A percentile compares a stretch with the other conserved stretches of the same genome.
Evolutionary conservation across 2,888 invertebrate genomes (phyloP).

Genomic region (Chrysolina oricalcia): DNA sequence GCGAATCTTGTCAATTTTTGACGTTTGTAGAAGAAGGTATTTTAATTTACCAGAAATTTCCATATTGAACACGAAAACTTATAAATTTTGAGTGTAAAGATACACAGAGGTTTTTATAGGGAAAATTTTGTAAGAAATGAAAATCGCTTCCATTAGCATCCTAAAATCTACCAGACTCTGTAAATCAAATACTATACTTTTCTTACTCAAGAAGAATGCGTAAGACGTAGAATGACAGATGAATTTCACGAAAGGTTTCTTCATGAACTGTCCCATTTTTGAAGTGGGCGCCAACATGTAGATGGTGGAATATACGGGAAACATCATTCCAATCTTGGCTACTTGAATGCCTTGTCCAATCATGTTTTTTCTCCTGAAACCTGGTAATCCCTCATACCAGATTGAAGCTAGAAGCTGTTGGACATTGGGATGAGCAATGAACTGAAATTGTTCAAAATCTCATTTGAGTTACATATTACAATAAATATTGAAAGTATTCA

Average conservation of each 20-base stretch:
- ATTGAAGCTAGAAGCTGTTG: conserved; percentile 93
- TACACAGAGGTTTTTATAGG: no score
- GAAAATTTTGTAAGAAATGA: no score
- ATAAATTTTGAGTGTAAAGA: no score
- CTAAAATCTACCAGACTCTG: neutral
- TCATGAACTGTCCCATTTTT: conserved; percentile 90
- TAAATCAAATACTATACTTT: no score
- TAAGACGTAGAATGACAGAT: conserved; percentile 98
- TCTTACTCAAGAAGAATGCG: conserved; percentile 94
- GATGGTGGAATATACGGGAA: conserved; percentile 92
- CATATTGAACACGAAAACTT: no score
- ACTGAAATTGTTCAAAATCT: conserved; percentile 48
- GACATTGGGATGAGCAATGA: conserved; percentile 89
- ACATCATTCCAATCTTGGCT: conserved; percentile 87
- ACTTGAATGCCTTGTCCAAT: conserved; percentile 90
- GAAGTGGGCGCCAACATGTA: conserved; percentile 95
- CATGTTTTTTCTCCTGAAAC: conserved; percentile 94
- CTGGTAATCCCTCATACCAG: conserved; percentile 97
- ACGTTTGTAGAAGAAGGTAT: no score
- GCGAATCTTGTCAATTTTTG: no score
- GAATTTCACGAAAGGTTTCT: conserved; percentile 99
- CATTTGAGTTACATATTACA: neutral
- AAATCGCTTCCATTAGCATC: neutral
- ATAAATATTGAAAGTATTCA: no score
- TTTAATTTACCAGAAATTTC: no score